Evolutionary conservation across 2,797 vertebrate genomes (phyloP).

Genomic region (Cryptoblepharus egeriae): DNA sequence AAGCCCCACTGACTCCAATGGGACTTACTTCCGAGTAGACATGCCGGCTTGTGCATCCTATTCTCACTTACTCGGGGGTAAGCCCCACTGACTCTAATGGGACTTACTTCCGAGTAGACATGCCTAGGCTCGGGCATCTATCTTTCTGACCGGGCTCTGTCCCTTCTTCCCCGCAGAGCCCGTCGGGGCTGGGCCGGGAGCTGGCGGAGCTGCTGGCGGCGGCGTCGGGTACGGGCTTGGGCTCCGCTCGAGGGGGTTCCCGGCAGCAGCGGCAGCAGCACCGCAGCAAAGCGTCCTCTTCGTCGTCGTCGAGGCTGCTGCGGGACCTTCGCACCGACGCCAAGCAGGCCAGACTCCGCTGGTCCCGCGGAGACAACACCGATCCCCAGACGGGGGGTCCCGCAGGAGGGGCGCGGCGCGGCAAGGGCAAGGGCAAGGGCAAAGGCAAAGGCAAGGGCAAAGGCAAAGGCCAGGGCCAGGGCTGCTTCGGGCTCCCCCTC

Average conservation of each 20-base stretch:
- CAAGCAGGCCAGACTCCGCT: no score
- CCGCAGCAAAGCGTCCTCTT: constrained; percentile 73
- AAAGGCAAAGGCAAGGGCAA: constrained; percentile 25
- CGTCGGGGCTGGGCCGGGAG: constrained; percentile 50
- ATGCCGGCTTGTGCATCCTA: no score
- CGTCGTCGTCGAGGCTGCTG: constrained; percentile 6
- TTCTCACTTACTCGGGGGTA: no score
- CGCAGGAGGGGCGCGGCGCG: no score
- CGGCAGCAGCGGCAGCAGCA: constrained; percentile 59
- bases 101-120: no score
- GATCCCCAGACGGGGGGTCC: no score
- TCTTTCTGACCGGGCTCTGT: background rate
- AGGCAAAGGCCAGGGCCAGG: constrained; percentile 76
- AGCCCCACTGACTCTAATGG: no score
- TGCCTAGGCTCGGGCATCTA: no score
- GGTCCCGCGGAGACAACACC: no score
- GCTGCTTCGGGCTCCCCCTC: constrained; percentile 97
- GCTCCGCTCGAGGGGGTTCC: background rate
- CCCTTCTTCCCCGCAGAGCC: constrained; percentile 4
- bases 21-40: no score
- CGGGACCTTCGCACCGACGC: constrained; percentile 25
- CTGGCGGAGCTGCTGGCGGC: constrained; percentile 26
- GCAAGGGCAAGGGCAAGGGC: no score
- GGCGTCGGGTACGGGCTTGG: constrained; percentile 29
- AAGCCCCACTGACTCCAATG: no score